A percentile compares a stretch with the other conserved stretches of the same genome.
Evolutionary conservation across 1,140 invertebrate species (phyloP).

Genomic region (Phortica variegata): DNA sequence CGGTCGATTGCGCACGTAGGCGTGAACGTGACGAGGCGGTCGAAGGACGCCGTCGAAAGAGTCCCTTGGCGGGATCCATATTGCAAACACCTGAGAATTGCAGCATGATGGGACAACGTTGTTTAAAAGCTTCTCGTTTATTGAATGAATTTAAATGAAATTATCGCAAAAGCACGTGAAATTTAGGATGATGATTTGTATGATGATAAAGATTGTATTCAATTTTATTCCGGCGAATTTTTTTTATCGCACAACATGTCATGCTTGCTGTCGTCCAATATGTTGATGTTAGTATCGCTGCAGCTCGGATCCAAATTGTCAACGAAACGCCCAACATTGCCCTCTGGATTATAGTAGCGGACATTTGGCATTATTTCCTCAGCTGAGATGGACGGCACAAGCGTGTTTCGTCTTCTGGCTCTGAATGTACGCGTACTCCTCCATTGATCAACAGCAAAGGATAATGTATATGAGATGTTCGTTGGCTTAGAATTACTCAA

Average conservation of each 20-base stretch:
- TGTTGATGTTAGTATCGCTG: no score
- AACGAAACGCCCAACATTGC: slow-evolving; percentile 25
- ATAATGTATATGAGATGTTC: slow-evolving; percentile 25
- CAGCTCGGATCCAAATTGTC: slow-evolving; percentile 32
- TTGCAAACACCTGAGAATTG: slow-evolving; percentile 46
- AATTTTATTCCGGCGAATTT: no score
- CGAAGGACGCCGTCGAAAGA: slow-evolving; percentile 59
- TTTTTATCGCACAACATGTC: no score
- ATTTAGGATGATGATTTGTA: no score
- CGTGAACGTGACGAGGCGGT: slow-evolving; percentile 39
- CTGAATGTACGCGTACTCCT: background rate
- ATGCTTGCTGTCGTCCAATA: no score
- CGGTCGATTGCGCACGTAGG: slow-evolving; percentile 37
- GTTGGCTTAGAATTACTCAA: background rate
- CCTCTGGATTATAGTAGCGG: slow-evolving; percentile 19
- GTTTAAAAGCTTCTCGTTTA: no score
- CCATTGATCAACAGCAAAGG: slow-evolving; percentile 35
- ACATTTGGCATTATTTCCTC: slow-evolving; percentile 33
- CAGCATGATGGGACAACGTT: background rate
- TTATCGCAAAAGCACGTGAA: background rate
- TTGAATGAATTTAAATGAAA: no score
- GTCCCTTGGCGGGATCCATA: slow-evolving; percentile 60
- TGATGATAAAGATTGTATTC: no score
- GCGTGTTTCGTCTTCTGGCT: background rate
- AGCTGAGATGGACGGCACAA: slow-evolving; percentile 3